These are phyloP conservation scores for Hypomesus transpacificus DNA, from an alignment of 2,113 vertebrate genomes.

Conservation along the genomic window DNA sequence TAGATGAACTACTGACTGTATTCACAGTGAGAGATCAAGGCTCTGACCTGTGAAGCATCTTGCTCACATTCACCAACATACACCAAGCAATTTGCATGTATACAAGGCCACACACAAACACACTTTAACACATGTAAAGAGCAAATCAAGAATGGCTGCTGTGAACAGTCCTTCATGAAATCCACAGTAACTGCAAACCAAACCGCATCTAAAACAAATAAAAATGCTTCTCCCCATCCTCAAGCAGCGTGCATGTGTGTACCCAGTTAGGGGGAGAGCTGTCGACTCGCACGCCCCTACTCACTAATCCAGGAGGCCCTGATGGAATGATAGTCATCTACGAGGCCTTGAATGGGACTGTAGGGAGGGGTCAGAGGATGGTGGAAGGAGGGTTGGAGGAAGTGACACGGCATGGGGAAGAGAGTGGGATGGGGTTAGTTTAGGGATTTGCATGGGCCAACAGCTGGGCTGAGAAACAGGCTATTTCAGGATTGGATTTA, in stretches of 20 bases:
- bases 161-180: background rate
- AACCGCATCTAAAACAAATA: background rate
- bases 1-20: constrained; percentile 73
- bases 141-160: background rate
- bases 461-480: constrained; percentile 73
- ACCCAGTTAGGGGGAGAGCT: background rate
- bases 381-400: constrained; percentile 50
- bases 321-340: constrained; percentile 37
- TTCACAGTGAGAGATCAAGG: constrained; percentile 46
- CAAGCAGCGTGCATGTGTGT: background rate
- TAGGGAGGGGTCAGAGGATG: constrained; percentile 35
- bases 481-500: constrained; percentile 76
- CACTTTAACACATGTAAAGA: background rate
- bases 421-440: constrained; percentile 64
- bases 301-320: constrained; percentile 51
- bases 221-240: background rate
- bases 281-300: constrained; percentile 40
- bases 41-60: background rate
- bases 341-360: constrained; percentile 35
- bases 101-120: background rate
- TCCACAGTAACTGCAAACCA: background rate
- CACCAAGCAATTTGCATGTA: background rate
- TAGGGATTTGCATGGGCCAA: constrained; percentile 69
- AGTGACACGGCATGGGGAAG: constrained; percentile 59
- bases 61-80: background rate